phyloP scores from a whole-genome alignment of 2,113 vertebrate genomes.

The Limanda limanda region DNA sequence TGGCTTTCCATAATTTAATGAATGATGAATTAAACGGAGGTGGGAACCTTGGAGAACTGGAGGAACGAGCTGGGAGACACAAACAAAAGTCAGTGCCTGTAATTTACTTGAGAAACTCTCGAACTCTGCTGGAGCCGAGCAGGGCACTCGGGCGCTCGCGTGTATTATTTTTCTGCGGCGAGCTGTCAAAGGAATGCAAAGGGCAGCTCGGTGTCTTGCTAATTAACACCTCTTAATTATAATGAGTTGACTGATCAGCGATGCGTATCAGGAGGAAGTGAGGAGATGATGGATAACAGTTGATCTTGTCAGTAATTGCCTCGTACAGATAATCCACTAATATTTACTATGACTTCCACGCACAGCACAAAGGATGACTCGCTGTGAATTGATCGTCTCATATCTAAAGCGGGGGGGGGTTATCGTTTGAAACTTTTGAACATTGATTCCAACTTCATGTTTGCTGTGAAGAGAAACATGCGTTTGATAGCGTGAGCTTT shows the following conservation, averaged over 20 bases:
- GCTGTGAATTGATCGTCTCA: conserved; percentile 5
- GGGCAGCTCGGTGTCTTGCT: conserved; percentile 40
- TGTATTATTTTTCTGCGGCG: conserved; percentile 4
- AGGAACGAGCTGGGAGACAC: conserved; percentile 59
- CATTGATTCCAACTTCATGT: conserved; percentile 7
- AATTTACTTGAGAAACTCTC: conserved; percentile 68
- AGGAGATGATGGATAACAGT: conserved; percentile 41
- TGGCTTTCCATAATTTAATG: conserved; percentile 94
- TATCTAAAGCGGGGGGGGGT: conserved; percentile 1
- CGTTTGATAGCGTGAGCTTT: conserved; percentile 24
- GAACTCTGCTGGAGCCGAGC: conserved; percentile 35
- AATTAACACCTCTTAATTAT: conserved; percentile 77
- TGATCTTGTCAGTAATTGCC: conserved; percentile 43
- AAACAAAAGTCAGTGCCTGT: conserved; percentile 69
- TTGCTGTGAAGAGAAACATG: conserved; percentile 40
- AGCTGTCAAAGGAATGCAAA: conserved; percentile 50
- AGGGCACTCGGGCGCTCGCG: conserved; percentile 24
- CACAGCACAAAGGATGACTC: conserved; percentile 19
- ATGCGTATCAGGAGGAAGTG: conserved; percentile 43
- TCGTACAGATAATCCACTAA: conserved; percentile 29
- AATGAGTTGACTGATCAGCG: conserved; percentile 68
- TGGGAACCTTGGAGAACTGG: conserved; percentile 84
- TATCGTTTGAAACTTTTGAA: conserved; percentile 29
- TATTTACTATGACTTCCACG: conserved; percentile 27
- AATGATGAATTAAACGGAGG: conserved; percentile 90